These are phyloP conservation scores for Panthera uncia DNA, from an alignment of 2,113 vertebrate species.

Conservation along the genomic window DNA sequence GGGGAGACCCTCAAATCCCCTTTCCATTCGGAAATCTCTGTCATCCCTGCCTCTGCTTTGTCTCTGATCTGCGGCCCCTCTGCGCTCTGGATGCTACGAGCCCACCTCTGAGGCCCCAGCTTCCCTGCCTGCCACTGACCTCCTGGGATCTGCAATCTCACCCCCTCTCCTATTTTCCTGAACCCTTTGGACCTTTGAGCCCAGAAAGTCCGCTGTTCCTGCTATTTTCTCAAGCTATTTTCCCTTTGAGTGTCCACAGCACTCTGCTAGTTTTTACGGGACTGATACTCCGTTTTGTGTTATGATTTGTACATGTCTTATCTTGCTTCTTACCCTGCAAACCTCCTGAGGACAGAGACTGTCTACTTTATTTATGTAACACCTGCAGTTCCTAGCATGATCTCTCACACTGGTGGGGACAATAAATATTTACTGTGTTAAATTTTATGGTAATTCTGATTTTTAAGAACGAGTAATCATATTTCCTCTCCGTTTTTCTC, in stretches of 20 bases:
- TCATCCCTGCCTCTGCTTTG: not conserved
- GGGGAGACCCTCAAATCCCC: not conserved
- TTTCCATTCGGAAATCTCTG: not conserved
- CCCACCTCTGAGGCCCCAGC: not conserved
- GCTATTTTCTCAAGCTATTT: not conserved
- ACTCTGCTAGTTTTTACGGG: not conserved
- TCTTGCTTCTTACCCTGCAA: not conserved
- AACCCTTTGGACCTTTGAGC: not conserved
- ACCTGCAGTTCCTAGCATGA: not conserved
- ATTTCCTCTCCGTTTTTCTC: not conserved
- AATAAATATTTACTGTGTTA: constrained; percentile 22
- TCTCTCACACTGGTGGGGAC: not conserved
- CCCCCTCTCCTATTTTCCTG: not conserved
- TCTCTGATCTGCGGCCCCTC: not conserved
- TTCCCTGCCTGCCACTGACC: no score
- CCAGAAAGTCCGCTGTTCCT: not conserved
- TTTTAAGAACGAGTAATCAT: not conserved
- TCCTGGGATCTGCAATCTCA: not conserved
- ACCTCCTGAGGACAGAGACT: not conserved
- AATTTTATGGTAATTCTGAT: constrained; percentile 44
- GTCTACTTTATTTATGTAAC: constrained; percentile 14
- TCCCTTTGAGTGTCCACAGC: not conserved
- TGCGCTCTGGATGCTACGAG: not conserved
- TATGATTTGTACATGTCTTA: not conserved
- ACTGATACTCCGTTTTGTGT: not conserved